Conservation (phyloP, 2,113 vertebrate genomes). For the Polypterus bichir region DNA sequence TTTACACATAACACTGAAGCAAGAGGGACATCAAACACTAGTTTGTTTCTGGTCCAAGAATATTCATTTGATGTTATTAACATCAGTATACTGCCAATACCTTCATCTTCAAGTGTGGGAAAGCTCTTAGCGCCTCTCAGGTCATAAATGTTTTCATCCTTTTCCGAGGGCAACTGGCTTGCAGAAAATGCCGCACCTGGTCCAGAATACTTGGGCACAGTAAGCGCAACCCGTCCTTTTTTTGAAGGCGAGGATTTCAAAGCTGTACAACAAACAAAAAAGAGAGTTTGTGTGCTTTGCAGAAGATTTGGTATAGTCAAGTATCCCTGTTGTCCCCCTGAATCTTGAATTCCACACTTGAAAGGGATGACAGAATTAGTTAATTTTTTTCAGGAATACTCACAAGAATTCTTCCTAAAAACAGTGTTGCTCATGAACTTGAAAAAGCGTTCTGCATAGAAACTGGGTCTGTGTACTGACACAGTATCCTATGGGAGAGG, state of each 20-base stretch:
- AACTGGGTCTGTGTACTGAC: slow-evolving; percentile 89
- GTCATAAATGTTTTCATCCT: slow-evolving; percentile 77
- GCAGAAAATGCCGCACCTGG: slow-evolving; percentile 79
- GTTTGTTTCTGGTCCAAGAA: no score
- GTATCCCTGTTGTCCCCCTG: neutral
- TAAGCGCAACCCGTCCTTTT: slow-evolving; percentile 75
- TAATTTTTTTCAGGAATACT: slow-evolving; percentile 33
- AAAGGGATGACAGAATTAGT: no score
- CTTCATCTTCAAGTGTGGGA: slow-evolving; percentile 86
- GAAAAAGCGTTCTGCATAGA: slow-evolving; percentile 93
- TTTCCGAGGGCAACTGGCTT: slow-evolving; percentile 77
- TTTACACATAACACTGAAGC: neutral
- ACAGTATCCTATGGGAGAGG: slow-evolving; percentile 69
- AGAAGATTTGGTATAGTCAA: neutral
- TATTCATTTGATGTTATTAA: no score
- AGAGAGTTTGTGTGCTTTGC: neutral
- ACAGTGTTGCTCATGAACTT: slow-evolving; percentile 93
- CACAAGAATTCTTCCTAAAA: slow-evolving; percentile 90
- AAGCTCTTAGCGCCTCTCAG: slow-evolving; percentile 81
- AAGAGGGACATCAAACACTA: no score
- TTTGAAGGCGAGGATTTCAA: slow-evolving; percentile 92
- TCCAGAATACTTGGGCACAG: slow-evolving; percentile 62
- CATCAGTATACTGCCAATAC: slow-evolving; percentile 31
- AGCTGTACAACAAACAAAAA: slow-evolving; percentile 44
- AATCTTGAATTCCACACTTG: no score